Conservation (phyloP, 2,797 vertebrate species). For the Scyliorhinus canicula region DNA sequence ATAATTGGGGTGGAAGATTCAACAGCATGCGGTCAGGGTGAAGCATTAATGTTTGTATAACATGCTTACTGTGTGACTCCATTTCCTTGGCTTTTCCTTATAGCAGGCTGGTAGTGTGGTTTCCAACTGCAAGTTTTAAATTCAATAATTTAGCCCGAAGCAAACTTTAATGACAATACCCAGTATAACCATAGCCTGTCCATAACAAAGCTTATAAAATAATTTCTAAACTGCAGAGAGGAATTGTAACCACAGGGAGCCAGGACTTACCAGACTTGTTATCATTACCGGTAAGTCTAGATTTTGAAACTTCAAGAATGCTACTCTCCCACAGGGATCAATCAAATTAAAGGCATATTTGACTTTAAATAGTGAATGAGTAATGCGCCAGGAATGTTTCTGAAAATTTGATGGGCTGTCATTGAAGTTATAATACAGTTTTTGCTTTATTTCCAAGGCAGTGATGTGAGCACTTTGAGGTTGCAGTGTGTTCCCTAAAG, state of each 20-base stretch:
- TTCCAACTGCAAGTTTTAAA: background rate
- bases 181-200: background rate
- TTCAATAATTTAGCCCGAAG: background rate
- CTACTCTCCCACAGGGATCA: background rate
- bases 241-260: background rate
- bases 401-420: background rate
- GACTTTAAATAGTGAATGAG: background rate
- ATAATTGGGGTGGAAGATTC: background rate
- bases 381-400: background rate
- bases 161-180: background rate
- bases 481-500: background rate
- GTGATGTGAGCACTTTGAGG: background rate
- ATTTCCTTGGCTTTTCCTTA: background rate
- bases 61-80: background rate
- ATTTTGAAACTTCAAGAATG: conserved; percentile 22
- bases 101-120: background rate
- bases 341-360: background rate
- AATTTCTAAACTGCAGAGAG: background rate
- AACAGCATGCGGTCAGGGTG: background rate
- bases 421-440: background rate
- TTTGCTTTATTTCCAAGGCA: background rate
- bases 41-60: background rate
- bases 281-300: background rate
- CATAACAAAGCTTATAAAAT: background rate
- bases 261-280: background rate